These are phyloP conservation scores for Drymonia ruficornis DNA, from an alignment of 2,888 invertebrate species.

Conservation along the genomic window DNA sequence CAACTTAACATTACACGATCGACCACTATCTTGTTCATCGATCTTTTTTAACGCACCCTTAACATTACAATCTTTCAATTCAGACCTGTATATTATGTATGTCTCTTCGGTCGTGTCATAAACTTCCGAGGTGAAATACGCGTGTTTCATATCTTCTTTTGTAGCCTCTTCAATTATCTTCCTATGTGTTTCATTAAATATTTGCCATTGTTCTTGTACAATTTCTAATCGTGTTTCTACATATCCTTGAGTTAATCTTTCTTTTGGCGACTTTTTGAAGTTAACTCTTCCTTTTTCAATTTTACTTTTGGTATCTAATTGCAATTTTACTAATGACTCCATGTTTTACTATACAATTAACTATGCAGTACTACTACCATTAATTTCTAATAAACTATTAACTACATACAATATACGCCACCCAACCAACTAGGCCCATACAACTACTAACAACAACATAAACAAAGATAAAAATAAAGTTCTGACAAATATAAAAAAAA, in stretches of 20 bases:
- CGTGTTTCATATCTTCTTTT: no score
- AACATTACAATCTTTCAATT: background rate
- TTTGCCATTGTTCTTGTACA: background rate
- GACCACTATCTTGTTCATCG: background rate
- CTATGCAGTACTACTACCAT: no score
- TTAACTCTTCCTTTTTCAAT: conserved; percentile 4
- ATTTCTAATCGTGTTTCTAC: background rate
- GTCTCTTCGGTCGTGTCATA: background rate
- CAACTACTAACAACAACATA: no score
- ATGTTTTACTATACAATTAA: background rate
- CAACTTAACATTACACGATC: background rate
- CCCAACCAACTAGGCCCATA: no score
- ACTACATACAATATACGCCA: no score
- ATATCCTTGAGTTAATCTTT: background rate
- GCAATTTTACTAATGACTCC: background rate
- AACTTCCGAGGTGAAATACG: background rate
- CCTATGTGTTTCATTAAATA: background rate
- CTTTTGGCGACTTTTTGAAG: conserved; percentile 10
- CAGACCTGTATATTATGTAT: background rate
- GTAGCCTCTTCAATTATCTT: no score
- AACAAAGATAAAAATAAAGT: background rate
- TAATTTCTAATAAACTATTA: no score
- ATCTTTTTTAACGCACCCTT: background rate
- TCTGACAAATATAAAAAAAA: background rate
- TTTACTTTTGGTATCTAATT: background rate